Percentiles rank a stretch among this genome's conserved stretches.
These are phyloP conservation scores for Phyllostomus hastatus DNA, from an alignment of 2,113 vertebrate species.

Conservation along the genomic window DNA sequence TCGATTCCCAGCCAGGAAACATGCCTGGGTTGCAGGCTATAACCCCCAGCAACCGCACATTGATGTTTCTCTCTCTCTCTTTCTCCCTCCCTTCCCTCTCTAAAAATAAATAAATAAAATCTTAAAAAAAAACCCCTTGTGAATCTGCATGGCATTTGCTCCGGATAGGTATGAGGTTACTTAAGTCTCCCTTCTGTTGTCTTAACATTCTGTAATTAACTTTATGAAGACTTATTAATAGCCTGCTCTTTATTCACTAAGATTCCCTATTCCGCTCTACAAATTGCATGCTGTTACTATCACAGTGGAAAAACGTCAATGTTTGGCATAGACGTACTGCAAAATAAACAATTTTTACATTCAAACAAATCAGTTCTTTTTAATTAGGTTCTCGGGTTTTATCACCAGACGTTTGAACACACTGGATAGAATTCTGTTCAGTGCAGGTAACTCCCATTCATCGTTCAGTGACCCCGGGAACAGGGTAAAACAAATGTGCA, in stretches of 20 bases:
- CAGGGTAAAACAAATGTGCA: conserved; percentile 38
- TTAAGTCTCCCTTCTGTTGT: background rate
- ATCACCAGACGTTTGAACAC: background rate
- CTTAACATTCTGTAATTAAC: conserved; percentile 30
- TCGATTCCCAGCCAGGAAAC: too few species aligned
- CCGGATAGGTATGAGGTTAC: background rate
- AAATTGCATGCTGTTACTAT: conserved; percentile 19
- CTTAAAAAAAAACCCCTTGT: too few species aligned
- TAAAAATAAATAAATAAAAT: too few species aligned
- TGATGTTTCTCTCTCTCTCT: too few species aligned
- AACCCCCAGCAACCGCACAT: too few species aligned
- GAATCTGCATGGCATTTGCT: background rate
- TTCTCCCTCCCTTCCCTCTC: too few species aligned
- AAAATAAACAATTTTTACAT: conserved; percentile 52
- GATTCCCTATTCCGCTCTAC: background rate
- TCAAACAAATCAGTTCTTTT: conserved; percentile 16
- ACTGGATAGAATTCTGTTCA: conserved; percentile 40
- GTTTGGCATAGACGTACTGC: background rate
- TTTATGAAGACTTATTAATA: conserved; percentile 34
- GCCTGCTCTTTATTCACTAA: background rate
- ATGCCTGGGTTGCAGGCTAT: too few species aligned
- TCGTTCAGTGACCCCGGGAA: conserved; percentile 47
- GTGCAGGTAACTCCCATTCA: conserved; percentile 34
- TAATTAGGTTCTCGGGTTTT: conserved; percentile 49
- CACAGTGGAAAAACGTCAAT: background rate